Percentiles rank a stretch among this genome's conserved stretches.
Evolutionary conservation across 2,797 vertebrate genomes (phyloP).

Genomic region (Betta splendens): DNA sequence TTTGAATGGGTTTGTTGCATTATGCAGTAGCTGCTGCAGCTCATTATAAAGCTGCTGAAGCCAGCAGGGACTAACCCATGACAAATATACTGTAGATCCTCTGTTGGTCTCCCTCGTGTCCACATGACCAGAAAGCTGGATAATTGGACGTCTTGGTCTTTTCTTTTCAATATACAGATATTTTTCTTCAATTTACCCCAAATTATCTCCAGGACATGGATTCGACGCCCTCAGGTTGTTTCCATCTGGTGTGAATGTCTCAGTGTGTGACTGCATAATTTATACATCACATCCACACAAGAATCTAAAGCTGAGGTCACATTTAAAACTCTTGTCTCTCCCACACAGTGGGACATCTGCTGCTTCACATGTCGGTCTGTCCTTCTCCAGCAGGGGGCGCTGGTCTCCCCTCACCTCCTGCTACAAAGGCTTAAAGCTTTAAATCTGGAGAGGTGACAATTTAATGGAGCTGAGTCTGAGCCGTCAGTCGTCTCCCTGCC

Average conservation of each 20-base stretch:
- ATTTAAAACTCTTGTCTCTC: too few relatives aligned
- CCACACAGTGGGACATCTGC: too few relatives aligned
- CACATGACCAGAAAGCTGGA: neutral
- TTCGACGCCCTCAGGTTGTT: neutral
- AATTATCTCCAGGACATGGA: neutral
- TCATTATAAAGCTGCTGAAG: neutral
- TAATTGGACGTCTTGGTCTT: too few relatives aligned
- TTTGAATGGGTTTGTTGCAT: neutral
- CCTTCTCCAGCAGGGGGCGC: slow-evolving; percentile 44
- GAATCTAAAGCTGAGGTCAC: too few relatives aligned
- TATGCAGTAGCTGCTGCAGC: slow-evolving; percentile 1
- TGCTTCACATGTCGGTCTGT: too few relatives aligned
- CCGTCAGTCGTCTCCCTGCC: slow-evolving; percentile 2
- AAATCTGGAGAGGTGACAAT: slow-evolving; percentile 7
- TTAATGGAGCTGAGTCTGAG: neutral
- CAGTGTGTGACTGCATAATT: neutral
- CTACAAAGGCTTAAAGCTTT: neutral
- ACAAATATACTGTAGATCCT: neutral
- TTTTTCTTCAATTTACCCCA: neutral
- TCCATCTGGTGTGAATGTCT: neutral
- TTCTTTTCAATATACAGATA: too few relatives aligned
- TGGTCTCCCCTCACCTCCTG: neutral
- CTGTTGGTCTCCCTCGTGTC: neutral
- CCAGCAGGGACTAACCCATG: neutral
- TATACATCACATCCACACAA: neutral